phyloP scores from a whole-genome alignment of 2,113 vertebrate species.

The Thamnophis sirtalis region DNA sequence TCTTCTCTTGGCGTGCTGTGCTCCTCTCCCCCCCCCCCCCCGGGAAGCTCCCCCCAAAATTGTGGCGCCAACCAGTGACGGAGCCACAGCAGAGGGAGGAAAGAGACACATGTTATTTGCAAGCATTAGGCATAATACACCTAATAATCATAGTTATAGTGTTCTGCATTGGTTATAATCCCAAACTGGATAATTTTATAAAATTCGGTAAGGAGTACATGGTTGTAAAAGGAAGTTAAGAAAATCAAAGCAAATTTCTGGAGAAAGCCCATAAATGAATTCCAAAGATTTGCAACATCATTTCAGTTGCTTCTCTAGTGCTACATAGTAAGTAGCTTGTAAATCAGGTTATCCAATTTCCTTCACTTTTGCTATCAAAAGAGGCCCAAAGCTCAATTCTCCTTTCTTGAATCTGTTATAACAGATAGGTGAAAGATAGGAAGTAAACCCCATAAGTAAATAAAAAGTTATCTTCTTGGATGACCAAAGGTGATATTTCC shows the following conservation, averaged over 20 bases:
- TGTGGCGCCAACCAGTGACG: too few relatives aligned
- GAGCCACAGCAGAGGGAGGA: too few relatives aligned
- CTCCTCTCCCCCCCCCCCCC: too few relatives aligned
- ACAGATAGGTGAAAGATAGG: neutral
- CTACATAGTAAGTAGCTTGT: neutral
- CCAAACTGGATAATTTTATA: neutral
- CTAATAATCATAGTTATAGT: neutral
- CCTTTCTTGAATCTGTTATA: neutral
- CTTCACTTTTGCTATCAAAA: neutral
- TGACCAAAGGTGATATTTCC: neutral
- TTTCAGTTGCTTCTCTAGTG: neutral
- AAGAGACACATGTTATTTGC: neutral
- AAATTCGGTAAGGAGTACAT: neutral
- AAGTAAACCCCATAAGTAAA: neutral
- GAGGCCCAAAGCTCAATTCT: neutral
- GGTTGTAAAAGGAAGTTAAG: neutral
- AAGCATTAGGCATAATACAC: neutral
- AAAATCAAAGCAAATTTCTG: neutral
- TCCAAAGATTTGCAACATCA: neutral
- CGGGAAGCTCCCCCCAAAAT: too few relatives aligned
- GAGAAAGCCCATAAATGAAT: neutral
- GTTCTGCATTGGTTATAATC: neutral
- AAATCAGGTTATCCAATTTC: neutral
- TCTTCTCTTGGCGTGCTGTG: too few relatives aligned
- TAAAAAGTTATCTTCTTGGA: neutral